Evolutionary conservation across 2,888 invertebrate genomes (phyloP).

Genomic region (Nomada ruficornis): DNA sequence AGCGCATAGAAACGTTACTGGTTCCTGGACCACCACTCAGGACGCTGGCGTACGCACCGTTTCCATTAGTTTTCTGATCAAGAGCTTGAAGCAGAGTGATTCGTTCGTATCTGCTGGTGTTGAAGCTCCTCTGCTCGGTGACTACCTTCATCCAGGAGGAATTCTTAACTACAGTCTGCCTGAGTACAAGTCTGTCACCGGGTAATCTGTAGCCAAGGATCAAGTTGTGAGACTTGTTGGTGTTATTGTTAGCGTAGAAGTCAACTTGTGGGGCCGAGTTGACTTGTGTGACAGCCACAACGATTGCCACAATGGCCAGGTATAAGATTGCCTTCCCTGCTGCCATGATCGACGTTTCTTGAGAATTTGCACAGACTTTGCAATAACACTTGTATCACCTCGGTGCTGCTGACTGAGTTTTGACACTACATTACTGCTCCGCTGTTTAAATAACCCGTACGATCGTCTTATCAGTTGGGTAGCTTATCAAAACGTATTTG

Average conservation of each 20-base stretch:
- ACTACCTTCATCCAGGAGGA: conserved; percentile 75
- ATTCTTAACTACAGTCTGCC: conserved; percentile 69
- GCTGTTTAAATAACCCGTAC: conserved; percentile 58
- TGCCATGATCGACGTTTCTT: conserved; percentile 41
- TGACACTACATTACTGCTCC: not conserved
- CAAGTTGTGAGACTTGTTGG: conserved; percentile 70
- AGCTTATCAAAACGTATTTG: conserved; percentile 45
- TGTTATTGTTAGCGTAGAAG: conserved; percentile 22
- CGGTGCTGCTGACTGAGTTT: conserved; percentile 1
- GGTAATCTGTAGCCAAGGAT: conserved; percentile 69
- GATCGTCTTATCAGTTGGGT: conserved; percentile 53
- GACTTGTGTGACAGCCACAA: conserved; percentile 28
- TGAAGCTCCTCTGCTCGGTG: conserved; percentile 70
- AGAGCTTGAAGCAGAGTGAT: conserved; percentile 82
- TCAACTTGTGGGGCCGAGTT: conserved; percentile 18
- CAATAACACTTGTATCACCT: not conserved
- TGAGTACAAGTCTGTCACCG: conserved; percentile 69
- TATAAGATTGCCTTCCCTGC: conserved; percentile 19
- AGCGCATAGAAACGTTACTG: conserved; percentile 80
- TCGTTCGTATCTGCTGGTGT: conserved; percentile 52
- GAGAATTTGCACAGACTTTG: not conserved
- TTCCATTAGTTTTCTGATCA: conserved; percentile 84
- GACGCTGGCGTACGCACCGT: conserved; percentile 83
- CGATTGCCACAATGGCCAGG: conserved; percentile 40
- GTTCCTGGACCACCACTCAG: conserved; percentile 83